Percentiles rank a stretch among this genome's conserved stretches.
These are phyloP conservation scores for Artibeus lituratus DNA, from an alignment of 2,797 vertebrate species.

Conservation along the genomic window DNA sequence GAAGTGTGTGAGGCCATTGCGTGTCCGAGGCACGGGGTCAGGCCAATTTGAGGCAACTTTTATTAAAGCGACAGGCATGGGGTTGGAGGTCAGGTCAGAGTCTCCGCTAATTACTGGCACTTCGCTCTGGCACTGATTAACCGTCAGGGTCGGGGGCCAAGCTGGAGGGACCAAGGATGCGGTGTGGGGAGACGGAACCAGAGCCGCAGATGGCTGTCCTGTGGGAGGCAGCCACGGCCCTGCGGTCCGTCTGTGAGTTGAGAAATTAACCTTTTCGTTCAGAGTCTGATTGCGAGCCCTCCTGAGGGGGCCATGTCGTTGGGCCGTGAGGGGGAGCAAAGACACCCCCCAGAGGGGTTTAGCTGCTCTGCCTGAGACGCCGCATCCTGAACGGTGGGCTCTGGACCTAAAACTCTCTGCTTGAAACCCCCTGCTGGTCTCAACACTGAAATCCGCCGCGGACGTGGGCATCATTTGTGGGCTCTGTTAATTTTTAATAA, in stretches of 20 bases:
- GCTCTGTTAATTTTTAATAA: slow-evolving; percentile 66
- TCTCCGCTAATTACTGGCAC: slow-evolving; percentile 6
- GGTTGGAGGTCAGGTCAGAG: background rate
- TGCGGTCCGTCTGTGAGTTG: background rate
- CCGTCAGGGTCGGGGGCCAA: background rate
- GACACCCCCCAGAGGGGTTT: too few relatives aligned
- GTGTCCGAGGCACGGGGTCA: background rate
- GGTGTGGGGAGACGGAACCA: background rate
- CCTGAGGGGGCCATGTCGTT: accelerated
- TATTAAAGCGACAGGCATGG: background rate
- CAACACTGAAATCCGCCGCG: background rate
- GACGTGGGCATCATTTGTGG: background rate
- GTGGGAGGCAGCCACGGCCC: background rate
- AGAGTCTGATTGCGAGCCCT: background rate
- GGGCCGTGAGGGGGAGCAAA: too few relatives aligned
- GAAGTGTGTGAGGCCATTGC: accelerated
- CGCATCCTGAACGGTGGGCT: too few relatives aligned
- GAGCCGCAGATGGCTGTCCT: accelerated
- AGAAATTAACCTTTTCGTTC: background rate
- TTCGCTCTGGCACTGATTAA: background rate
- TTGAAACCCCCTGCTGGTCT: background rate
- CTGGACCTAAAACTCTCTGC: background rate
- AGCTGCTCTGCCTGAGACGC: too few relatives aligned
- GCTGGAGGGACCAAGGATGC: background rate
- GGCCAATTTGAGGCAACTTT: background rate